A percentile compares a stretch with the other conserved stretches of the same genome.
These are phyloP conservation scores for Tipula vernalis DNA, from an alignment of 2,888 invertebrate genomes.

Conservation along the genomic window DNA sequence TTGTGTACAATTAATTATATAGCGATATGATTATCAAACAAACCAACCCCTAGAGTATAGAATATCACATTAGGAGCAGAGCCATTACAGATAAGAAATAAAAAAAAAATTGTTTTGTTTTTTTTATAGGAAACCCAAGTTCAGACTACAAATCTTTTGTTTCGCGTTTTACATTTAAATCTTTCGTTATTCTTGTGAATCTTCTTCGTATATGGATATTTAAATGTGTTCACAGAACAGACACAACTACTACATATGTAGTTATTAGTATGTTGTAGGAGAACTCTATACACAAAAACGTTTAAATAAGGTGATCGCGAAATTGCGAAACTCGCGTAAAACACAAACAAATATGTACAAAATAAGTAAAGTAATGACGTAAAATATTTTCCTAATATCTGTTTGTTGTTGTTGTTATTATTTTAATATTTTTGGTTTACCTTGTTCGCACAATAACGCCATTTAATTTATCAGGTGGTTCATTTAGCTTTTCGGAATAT, in stretches of 20 bases:
- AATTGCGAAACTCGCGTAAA: background rate
- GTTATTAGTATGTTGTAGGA: background rate
- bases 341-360: background rate
- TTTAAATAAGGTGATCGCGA: constrained; percentile 4
- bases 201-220: background rate
- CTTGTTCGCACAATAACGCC: background rate
- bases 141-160: background rate
- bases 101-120: background rate
- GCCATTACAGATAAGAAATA: background rate
- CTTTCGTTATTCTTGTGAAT: background rate
- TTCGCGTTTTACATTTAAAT: background rate
- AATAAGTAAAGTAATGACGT: background rate
- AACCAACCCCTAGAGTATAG: background rate
- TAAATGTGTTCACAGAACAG: background rate
- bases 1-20: background rate
- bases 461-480: constrained; percentile 4
- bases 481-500: background rate
- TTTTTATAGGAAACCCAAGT: background rate
- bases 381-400: background rate
- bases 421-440: background rate
- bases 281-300: background rate
- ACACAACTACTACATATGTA: background rate
- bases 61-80: background rate
- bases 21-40: background rate
- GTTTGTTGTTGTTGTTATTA: background rate